phyloP scores from a whole-genome alignment of 2,797 vertebrate species.

The Anas bahamensis region DNA sequence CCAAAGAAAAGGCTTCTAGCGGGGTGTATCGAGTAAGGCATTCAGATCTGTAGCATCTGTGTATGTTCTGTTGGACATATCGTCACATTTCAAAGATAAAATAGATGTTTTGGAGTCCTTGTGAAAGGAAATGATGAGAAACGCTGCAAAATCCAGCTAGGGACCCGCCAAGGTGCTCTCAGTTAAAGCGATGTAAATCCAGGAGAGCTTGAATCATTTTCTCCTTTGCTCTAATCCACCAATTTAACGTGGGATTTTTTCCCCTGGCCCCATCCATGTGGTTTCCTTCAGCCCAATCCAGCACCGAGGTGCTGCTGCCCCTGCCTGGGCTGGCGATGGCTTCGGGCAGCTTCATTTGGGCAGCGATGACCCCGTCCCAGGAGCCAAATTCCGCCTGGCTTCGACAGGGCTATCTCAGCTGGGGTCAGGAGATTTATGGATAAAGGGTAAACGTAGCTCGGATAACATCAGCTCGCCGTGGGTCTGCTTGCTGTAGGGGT shows the following conservation, averaged over 20 bases:
- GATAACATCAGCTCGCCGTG: background rate
- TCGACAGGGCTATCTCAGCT: background rate
- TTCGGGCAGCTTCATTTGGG: background rate
- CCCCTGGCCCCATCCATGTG: background rate
- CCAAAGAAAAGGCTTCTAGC: slow-evolving; percentile 3
- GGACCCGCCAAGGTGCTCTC: background rate
- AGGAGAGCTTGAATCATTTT: background rate
- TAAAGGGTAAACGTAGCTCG: background rate
- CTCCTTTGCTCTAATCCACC: background rate
- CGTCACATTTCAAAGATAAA: slow-evolving; percentile 11
- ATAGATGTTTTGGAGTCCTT: slow-evolving; percentile 31
- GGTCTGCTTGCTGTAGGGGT: background rate
- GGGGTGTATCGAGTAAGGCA: slow-evolving; percentile 48
- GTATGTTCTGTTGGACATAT: background rate
- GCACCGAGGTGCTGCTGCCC: background rate
- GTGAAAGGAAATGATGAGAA: slow-evolving; percentile 33
- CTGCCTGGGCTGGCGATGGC: background rate
- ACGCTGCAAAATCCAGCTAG: background rate
- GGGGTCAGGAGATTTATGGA: background rate
- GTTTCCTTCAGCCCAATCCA: background rate
- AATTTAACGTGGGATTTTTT: background rate
- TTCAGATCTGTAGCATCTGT: slow-evolving; percentile 28
- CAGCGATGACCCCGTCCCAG: background rate
- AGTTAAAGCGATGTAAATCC: background rate
- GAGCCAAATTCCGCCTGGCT: background rate